Base-by-base conservation (phyloP, 2,888 invertebrate genomes). In the Hedychridium roseum region DNA sequence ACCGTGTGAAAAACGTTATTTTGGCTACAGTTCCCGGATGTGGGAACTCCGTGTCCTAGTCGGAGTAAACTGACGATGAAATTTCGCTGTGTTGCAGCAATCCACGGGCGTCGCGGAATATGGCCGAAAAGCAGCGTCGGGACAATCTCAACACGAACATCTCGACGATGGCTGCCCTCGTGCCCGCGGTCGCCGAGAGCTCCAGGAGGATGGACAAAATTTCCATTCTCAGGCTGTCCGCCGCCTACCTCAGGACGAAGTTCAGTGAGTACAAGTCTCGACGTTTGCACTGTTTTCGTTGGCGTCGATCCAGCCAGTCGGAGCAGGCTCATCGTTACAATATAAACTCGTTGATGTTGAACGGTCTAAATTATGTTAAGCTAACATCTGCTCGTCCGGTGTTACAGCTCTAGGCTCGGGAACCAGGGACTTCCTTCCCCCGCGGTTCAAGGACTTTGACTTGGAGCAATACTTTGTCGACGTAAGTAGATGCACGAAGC, bases 151-250 rank as follows among this genome's bases (percentile, higher is more conserved):
- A 95, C 81, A 85, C 87, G 20, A 90, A 89, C 75, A 93, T 97
- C 67, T 85, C 86, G 48, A 89, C 91, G 75, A 84, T 96, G 77
- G 90, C 91, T 56, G 83, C 86, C 34, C 84, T 94, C 70, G 87
- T 95, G 58, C 91, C 94, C n/a, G 87, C 91, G 78, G 89, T 94
- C 45, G 86, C 90, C 32, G 87, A 87, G 72, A 90, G 92, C 54
- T 87, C 90, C 38, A 88, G 92, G 61, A 88, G 91, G 71, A 86
- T 94, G 72, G 95, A 96, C 80, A 96, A 96, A 81, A 94, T 94
- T 16, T 92, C 92, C 60, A 89, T 95, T 36, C 82, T 97, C 41
- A 85, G 95, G 63, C 86, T 94, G 49, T 89, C 93, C 1, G 93
- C 94, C 38, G 91, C 92, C 65, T 92, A 89, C 76, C 84, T 96